These are phyloP conservation scores for Leptinotarsa lineolata DNA, from an alignment of 1,140 invertebrate genomes.

Conservation along the genomic window DNA sequence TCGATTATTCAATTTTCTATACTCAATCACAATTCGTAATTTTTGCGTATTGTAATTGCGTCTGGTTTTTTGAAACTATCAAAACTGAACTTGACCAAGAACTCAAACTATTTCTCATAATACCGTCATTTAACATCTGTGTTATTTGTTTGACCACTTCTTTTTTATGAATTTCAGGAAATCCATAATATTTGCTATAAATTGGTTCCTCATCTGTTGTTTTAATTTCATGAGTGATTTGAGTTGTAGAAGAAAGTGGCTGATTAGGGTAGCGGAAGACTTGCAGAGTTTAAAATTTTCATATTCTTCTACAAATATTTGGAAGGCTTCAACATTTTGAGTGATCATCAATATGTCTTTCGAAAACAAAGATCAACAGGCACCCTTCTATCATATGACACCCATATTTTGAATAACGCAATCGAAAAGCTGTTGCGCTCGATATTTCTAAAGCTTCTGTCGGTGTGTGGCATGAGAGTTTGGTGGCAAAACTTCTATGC, in stretches of 20 bases:
- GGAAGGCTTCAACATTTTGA: no score
- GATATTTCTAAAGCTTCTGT: no score
- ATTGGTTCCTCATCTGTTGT: background rate
- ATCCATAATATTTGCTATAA: no score
- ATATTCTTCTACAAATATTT: background rate
- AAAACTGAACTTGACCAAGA: background rate
- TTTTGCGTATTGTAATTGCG: background rate
- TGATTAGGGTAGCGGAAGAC: background rate
- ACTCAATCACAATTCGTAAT: background rate
- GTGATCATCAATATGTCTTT: no score
- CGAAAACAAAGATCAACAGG: no score
- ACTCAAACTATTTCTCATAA: no score
- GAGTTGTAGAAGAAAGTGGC: background rate
- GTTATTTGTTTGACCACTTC: background rate
- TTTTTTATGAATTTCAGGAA: background rate
- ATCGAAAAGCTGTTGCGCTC: no score
- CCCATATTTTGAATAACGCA: no score
- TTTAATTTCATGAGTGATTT: background rate
- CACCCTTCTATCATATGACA: no score
- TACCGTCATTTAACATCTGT: background rate
- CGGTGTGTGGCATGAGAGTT: no score
- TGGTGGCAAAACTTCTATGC: no score
- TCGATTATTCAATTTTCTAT: background rate
- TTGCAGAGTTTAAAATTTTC: background rate
- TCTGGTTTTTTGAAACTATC: background rate